Percentiles rank a stretch among this genome's conserved stretches.
Conservation (phyloP, 2,888 invertebrate genomes). For the Emmelina monodactyla region DNA sequence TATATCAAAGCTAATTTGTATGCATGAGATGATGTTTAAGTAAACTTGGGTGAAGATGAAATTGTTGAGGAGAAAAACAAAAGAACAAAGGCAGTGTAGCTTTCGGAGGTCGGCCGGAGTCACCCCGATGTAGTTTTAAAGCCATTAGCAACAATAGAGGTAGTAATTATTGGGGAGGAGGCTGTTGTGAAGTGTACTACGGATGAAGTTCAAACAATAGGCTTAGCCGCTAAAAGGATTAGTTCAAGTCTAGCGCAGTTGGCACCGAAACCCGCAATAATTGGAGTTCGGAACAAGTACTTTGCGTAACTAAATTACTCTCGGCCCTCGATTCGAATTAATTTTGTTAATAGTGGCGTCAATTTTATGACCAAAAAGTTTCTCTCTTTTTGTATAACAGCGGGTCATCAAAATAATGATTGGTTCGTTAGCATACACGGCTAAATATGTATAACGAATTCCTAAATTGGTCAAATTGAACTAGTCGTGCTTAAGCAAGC, state of each 20-base stretch:
- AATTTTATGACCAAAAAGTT: too few relatives aligned
- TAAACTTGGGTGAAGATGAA: neutral
- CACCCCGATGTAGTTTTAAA: neutral
- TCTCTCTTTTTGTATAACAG: too few relatives aligned
- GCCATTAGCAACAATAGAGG: slow-evolving; percentile 1
- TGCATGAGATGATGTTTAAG: neutral
- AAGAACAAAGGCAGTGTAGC: slow-evolving; percentile 1
- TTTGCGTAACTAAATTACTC: neutral
- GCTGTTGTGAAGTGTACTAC: slow-evolving; percentile 1
- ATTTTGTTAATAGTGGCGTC: too few relatives aligned
- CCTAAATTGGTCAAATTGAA: too few relatives aligned
- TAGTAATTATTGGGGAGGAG: neutral
- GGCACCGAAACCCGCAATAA: slow-evolving; percentile 11
- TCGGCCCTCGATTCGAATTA: too few relatives aligned
- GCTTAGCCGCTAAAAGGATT: slow-evolving; percentile 10
- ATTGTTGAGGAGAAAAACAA: neutral
- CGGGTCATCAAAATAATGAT: too few relatives aligned
- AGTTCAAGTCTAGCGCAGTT: slow-evolving; percentile 3
- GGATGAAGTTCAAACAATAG: slow-evolving; percentile 9
- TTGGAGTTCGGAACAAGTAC: slow-evolving; percentile 5
- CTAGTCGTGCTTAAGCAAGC: too few relatives aligned
- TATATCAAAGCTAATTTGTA: neutral
- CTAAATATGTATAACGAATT: too few relatives aligned
- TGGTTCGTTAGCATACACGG: too few relatives aligned
- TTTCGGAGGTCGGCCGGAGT: neutral